Conservation (phyloP, 2,113 vertebrate species). For the Octodon degus region DNA sequence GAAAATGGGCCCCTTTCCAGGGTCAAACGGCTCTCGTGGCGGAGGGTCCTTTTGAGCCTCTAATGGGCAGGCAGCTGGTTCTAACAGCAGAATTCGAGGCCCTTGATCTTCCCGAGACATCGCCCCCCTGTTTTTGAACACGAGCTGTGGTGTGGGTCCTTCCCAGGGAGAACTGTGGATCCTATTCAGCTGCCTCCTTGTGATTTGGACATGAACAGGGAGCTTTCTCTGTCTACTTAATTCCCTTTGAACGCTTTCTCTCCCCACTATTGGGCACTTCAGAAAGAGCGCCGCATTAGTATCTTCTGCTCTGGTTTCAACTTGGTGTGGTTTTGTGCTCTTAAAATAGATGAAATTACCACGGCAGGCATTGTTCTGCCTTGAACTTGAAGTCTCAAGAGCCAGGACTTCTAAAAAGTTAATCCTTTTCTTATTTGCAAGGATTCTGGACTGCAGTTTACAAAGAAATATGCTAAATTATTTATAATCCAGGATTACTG, state of each 20-base stretch:
- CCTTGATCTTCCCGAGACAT: constrained; percentile 82
- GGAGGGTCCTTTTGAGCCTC: constrained; percentile 75
- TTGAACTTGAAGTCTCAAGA: constrained; percentile 76
- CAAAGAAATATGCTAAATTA: constrained; percentile 78
- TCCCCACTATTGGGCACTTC: constrained; percentile 63
- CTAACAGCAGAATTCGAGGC: constrained; percentile 73
- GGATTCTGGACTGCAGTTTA: constrained; percentile 74
- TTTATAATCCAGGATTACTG: constrained; percentile 79
- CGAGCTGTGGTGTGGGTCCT: constrained; percentile 76
- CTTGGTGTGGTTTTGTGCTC: constrained; percentile 81
- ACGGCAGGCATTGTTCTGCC: constrained; percentile 70
- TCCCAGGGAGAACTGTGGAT: constrained; percentile 78
- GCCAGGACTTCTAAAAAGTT: constrained; percentile 76
- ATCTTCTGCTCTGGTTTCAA: constrained; percentile 76
- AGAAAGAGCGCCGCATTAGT: constrained; percentile 67
- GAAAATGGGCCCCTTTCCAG: constrained; percentile 75
- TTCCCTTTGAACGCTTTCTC: constrained; percentile 68
- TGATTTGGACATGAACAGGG: constrained; percentile 75
- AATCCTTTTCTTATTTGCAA: constrained; percentile 80
- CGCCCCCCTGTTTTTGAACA: constrained; percentile 80
- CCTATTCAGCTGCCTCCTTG: constrained; percentile 71
- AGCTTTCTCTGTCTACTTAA: constrained; percentile 70
- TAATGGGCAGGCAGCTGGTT: constrained; percentile 80
- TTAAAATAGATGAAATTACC: constrained; percentile 85
- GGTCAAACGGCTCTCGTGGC: constrained; percentile 54